Percentiles rank a stretch among this genome's conserved stretches.
These are phyloP conservation scores for Tetragonula carbonaria DNA, from an alignment of 2,888 invertebrate species.

Conservation along the genomic window DNA sequence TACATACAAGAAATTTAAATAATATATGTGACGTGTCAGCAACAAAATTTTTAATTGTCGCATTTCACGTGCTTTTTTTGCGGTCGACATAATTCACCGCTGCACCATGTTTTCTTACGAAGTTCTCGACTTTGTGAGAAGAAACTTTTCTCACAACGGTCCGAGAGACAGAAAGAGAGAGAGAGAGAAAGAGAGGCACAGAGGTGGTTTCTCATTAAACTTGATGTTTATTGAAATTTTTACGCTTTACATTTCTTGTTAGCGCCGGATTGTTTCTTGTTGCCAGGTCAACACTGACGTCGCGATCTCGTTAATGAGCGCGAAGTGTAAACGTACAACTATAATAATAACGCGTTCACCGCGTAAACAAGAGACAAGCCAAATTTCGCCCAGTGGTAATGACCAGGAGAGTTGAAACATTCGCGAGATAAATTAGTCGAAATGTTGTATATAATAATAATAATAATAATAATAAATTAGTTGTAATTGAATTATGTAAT, in stretches of 20 bases:
- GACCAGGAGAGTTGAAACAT: constrained; percentile 15
- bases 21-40: too few species aligned
- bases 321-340: constrained; percentile 24
- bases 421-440: background rate
- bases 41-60: background rate
- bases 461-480: too few species aligned
- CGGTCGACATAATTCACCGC: background rate
- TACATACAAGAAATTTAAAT: too few species aligned
- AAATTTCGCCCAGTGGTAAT: constrained; percentile 3
- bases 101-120: background rate
- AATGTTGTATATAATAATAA: too few species aligned
- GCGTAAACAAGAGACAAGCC: constrained; percentile 4
- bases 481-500: too few species aligned
- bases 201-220: constrained; percentile 57
- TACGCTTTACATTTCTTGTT: constrained; percentile 69
- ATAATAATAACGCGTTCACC: constrained; percentile 23
- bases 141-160: background rate
- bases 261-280: constrained; percentile 46
- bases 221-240: constrained; percentile 70
- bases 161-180: too few species aligned
- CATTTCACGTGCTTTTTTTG: background rate
- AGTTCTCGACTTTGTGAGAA: background rate
- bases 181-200: too few species aligned
- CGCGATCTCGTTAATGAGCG: constrained; percentile 46
- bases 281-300: constrained; percentile 45